Conservation (phyloP, 1,140 invertebrate genomes). For the Drosophila pectinifera region DNA sequence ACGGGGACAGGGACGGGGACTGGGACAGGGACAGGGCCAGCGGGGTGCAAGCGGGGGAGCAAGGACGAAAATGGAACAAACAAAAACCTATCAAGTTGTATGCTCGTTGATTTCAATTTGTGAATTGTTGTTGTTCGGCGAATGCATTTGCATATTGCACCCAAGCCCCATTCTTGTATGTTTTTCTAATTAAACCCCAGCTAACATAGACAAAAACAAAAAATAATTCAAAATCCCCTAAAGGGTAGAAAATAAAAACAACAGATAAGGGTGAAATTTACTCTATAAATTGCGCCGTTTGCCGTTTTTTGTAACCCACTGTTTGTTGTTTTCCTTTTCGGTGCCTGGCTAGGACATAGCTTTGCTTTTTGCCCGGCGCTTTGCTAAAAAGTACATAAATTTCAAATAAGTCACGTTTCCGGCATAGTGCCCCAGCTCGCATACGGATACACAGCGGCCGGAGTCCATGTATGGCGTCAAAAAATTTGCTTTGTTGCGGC, state of each 20-base stretch:
- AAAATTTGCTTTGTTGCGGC: slow-evolving; percentile 76
- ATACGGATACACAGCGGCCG: slow-evolving; percentile 13
- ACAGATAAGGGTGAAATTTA: slow-evolving; percentile 49
- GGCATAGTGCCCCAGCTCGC: slow-evolving; percentile 50
- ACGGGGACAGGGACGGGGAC: slow-evolving; percentile 13
- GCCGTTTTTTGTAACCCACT: slow-evolving; percentile 24
- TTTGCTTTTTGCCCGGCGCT: slow-evolving; percentile 40
- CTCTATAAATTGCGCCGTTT: slow-evolving; percentile 52
- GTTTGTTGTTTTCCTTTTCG: slow-evolving; percentile 28
- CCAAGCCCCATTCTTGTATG: slow-evolving; percentile 50
- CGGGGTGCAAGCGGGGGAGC: slow-evolving; percentile 21
- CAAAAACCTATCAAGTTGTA: slow-evolving; percentile 78
- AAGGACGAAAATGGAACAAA: slow-evolving; percentile 51
- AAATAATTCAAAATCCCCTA: slow-evolving; percentile 46
- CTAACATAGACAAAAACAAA: slow-evolving; percentile 10
- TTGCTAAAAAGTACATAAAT: slow-evolving; percentile 81
- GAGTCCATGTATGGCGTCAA: slow-evolving; percentile 30
- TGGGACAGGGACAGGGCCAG: background rate
- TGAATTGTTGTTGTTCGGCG: slow-evolving; percentile 61
- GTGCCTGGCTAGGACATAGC: slow-evolving; percentile 39
- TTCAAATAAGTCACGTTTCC: slow-evolving; percentile 81
- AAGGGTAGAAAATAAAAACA: slow-evolving; percentile 5
- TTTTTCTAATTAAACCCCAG: slow-evolving; percentile 75
- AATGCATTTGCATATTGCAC: slow-evolving; percentile 80
- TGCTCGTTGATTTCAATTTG: slow-evolving; percentile 83